A percentile compares a stretch with the other conserved stretches of the same genome.
These are phyloP conservation scores for Choreutis nemorana DNA, from an alignment of 2,888 invertebrate genomes.

Conservation along the genomic window DNA sequence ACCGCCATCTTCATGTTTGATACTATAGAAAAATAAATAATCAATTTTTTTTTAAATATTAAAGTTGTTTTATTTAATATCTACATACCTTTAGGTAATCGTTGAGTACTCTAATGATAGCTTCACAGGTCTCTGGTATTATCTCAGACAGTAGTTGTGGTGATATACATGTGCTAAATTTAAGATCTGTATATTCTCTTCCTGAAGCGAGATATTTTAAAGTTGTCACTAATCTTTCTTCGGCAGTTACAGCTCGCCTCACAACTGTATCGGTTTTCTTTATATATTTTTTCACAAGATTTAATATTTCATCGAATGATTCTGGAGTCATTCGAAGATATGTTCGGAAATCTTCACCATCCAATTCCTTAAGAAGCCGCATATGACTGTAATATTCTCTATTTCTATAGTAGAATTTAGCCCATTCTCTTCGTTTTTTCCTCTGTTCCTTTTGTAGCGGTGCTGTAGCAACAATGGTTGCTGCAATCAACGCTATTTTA, in stretches of 20 bases:
- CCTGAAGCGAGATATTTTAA: not conserved
- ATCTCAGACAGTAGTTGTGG: not conserved
- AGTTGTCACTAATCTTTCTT: not conserved
- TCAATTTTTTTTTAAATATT: too few species aligned
- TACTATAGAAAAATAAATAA: too few species aligned
- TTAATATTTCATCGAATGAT: too few species aligned
- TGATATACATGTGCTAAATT: conserved; percentile 1
- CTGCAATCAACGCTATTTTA: not conserved
- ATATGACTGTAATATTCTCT: too few species aligned
- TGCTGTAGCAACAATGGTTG: not conserved
- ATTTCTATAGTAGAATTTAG: too few species aligned
- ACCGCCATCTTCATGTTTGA: too few species aligned
- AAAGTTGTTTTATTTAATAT: too few species aligned
- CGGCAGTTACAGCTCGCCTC: not conserved
- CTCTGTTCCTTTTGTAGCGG: not conserved
- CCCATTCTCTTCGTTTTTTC: not conserved
- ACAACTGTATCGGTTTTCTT: not conserved
- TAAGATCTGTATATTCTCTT: not conserved
- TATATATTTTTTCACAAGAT: too few species aligned
- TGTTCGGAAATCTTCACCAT: too few species aligned
- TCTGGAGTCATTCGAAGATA: too few species aligned
- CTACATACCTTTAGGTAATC: conserved; percentile 1
- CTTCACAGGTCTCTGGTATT: not conserved
- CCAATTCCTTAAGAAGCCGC: too few species aligned
- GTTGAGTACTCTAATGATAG: not conserved